Evolutionary conservation across 2,888 invertebrate genomes (phyloP).

Genomic region (Trachelus tabidus): DNA sequence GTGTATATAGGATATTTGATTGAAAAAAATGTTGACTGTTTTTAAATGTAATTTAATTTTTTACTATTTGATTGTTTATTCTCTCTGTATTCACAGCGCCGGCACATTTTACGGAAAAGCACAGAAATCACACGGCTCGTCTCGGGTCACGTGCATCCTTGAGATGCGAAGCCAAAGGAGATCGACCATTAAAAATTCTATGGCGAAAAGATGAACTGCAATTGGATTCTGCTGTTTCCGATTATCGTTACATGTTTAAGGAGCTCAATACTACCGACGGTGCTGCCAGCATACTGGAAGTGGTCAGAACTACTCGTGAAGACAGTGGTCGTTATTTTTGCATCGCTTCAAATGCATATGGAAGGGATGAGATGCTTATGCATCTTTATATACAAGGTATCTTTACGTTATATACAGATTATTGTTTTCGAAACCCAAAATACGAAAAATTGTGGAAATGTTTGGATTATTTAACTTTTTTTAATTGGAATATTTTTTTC

Average conservation of each 20-base stretch:
- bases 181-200: constrained; percentile 85
- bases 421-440: not conserved
- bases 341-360: constrained; percentile 88
- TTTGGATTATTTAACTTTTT: not conserved
- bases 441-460: not conserved
- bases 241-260: constrained; percentile 61
- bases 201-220: constrained; percentile 80
- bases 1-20: constrained; percentile 43
- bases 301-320: constrained; percentile 85
- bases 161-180: constrained; percentile 89
- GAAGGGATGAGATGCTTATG: constrained; percentile 90
- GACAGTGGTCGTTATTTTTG: constrained; percentile 92
- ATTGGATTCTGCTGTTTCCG: constrained; percentile 57
- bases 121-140: constrained; percentile 62
- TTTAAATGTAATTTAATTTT: constrained; percentile 1
- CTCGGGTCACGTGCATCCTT: constrained; percentile 67
- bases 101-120: constrained; percentile 84
- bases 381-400: constrained; percentile 90
- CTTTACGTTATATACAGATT: not conserved
- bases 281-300: constrained; percentile 85
- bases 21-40: constrained; percentile 7
- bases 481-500: constrained; percentile 6
- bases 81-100: constrained; percentile 71
- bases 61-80: not conserved
- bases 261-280: constrained; percentile 59